These are phyloP conservation scores for Tiliqua scincoides DNA, from an alignment of 2,113 vertebrate species.

Conservation along the genomic window DNA sequence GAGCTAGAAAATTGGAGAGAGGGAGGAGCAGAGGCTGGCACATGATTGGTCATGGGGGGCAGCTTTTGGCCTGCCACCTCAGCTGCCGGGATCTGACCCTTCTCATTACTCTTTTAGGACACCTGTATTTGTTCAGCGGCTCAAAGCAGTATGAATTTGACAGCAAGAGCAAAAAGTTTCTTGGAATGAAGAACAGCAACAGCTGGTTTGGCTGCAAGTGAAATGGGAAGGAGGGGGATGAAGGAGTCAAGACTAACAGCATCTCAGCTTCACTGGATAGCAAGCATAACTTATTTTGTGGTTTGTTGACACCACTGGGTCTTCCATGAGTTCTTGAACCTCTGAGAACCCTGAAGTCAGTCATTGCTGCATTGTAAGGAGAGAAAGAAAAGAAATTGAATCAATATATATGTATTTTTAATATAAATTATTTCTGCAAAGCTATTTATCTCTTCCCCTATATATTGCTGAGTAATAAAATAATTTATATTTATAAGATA, in stretches of 20 bases:
- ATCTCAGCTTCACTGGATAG: neutral
- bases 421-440: constrained; percentile 12
- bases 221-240: neutral
- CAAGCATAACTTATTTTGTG: neutral
- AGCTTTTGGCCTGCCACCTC: neutral
- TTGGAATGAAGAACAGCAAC: constrained; percentile 69
- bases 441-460: constrained; percentile 56
- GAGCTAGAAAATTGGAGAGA: too few species aligned
- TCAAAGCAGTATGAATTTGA: constrained; percentile 72
- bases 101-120: constrained; percentile 69
- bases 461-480: constrained; percentile 53
- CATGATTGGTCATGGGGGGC: neutral
- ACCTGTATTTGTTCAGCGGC: constrained; percentile 84
- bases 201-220: constrained; percentile 78
- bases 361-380: constrained; percentile 31
- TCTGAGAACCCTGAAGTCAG: neutral
- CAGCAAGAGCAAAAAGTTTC: constrained; percentile 56
- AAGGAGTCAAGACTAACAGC: neutral
- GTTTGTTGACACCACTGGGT: neutral
- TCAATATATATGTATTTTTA: constrained; percentile 57
- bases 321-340: constrained; percentile 18
- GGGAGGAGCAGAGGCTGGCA: neutral
- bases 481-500: constrained; percentile 23
- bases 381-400: constrained; percentile 60
- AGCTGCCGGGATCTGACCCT: neutral